Evolutionary conservation across 2,888 invertebrate genomes (phyloP).

Genomic region (Drosophila anomelani): DNA sequence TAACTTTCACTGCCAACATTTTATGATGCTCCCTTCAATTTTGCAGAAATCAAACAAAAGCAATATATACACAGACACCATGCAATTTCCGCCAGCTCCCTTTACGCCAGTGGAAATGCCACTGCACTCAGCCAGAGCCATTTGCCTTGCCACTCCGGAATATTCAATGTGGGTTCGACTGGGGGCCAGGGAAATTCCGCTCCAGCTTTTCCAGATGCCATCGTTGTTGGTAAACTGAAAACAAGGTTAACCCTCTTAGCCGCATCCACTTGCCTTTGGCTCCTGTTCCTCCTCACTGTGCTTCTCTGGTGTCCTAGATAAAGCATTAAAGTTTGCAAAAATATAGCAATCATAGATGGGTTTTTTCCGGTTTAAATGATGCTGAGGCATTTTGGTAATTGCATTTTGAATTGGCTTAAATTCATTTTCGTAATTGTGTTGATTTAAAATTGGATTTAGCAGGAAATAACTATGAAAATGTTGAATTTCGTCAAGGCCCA

Average conservation of each 20-base stretch:
- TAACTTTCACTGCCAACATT: slow-evolving; percentile 13
- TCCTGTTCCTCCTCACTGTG: not conserved
- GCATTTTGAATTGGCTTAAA: not conserved
- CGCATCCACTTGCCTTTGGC: not conserved
- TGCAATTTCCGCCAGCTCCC: slow-evolving; percentile 49
- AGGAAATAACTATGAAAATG: slow-evolving; percentile 1
- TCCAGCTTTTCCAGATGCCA: slow-evolving; percentile 9
- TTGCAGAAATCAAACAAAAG: slow-evolving; percentile 16
- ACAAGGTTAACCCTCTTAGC: slow-evolving; percentile 31
- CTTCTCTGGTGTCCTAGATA: slow-evolving; percentile 5
- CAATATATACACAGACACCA: slow-evolving; percentile 3
- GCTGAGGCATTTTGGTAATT: not conserved
- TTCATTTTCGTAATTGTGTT: not conserved
- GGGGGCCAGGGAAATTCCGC: not conserved
- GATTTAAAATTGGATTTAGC: slow-evolving; percentile 4
- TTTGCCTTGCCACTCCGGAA: slow-evolving; percentile 12
- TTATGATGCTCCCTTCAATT: slow-evolving; percentile 18
- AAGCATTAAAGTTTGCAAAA: not conserved
- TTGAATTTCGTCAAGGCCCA: not conserved
- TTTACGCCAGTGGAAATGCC: slow-evolving; percentile 14
- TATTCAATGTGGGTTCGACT: slow-evolving; percentile 25
- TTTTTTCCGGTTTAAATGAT: not conserved
- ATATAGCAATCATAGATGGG: not conserved
- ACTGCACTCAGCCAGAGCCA: slow-evolving; percentile 41
- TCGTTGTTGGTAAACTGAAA: slow-evolving; percentile 8